Conservation (phyloP, 1,140 invertebrate species). For the Anastrepha obliqua region DNA sequence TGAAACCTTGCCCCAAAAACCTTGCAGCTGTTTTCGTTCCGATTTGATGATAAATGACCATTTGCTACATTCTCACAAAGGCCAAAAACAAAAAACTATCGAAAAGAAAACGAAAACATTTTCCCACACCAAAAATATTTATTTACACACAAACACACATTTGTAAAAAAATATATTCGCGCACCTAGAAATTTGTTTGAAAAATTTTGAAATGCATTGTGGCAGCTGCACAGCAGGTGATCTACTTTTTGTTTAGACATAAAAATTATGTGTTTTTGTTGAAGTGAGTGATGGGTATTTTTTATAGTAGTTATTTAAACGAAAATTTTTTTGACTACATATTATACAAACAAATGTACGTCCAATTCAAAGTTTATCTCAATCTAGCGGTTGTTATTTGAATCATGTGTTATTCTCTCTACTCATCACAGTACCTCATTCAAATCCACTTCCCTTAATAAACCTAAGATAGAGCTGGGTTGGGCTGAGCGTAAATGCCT, state of each 20-base stretch:
- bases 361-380: too few species aligned
- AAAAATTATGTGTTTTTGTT: background rate
- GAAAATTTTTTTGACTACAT: too few species aligned
- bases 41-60: conserved; percentile 26
- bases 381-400: too few species aligned
- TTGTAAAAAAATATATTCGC: background rate
- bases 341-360: too few species aligned
- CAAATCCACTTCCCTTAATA: too few species aligned
- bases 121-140: background rate
- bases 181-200: conserved; percentile 21
- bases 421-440: too few species aligned
- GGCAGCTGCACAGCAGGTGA: conserved; percentile 31
- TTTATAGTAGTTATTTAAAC: too few species aligned
- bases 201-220: conserved; percentile 28
- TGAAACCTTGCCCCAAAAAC: conserved; percentile 33
- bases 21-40: conserved; percentile 33
- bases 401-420: too few species aligned
- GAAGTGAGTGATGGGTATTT: background rate
- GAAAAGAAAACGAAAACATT: background rate
- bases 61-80: background rate
- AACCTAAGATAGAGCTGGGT: too few species aligned
- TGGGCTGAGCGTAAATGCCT: too few species aligned
- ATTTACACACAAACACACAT: background rate
- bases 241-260: conserved; percentile 24
- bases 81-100: background rate